phyloP scores from a whole-genome alignment of 2,888 invertebrate species.

The Atethmia centrago region DNA sequence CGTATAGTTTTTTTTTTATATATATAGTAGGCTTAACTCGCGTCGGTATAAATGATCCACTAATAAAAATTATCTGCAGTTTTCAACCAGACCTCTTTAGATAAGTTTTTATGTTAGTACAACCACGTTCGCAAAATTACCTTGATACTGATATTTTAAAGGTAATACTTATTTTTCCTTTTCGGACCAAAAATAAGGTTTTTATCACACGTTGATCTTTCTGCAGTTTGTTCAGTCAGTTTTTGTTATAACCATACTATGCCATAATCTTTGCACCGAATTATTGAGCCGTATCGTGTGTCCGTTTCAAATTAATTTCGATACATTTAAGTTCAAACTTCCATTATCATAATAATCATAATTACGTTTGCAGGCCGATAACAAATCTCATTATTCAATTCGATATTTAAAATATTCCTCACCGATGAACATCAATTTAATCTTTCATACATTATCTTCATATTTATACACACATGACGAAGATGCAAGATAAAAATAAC shows the following conservation, averaged over 20 bases:
- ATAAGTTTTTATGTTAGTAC: slow-evolving; percentile 6
- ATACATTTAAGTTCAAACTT: slow-evolving; percentile 31
- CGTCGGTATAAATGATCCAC: not conserved
- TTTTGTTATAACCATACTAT: not conserved
- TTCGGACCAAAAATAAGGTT: not conserved
- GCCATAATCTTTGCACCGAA: slow-evolving; percentile 3
- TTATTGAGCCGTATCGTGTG: slow-evolving; percentile 15
- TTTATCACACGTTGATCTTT: not conserved
- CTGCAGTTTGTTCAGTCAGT: not conserved
- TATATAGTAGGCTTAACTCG: slow-evolving; percentile 5
- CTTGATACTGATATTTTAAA: not conserved
- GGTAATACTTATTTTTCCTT: not conserved
- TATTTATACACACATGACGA: slow-evolving; percentile 27
- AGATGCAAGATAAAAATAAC: slow-evolving; percentile 25
- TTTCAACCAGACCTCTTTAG: not conserved
- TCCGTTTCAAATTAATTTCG: slow-evolving; percentile 17
- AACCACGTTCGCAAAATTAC: not conserved
- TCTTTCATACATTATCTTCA: slow-evolving; percentile 19
- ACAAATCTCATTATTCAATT: slow-evolving; percentile 51
- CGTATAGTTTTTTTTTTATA: not conserved
- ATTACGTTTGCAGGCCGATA: slow-evolving; percentile 43
- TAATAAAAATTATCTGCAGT: slow-evolving; percentile 20
- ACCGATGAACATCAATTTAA: slow-evolving; percentile 1
- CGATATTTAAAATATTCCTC: slow-evolving; percentile 27
- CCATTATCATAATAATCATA: slow-evolving; percentile 27